phyloP scores from a whole-genome alignment of 2,113 vertebrate genomes.

The Odocoileus hemionus region DNA sequence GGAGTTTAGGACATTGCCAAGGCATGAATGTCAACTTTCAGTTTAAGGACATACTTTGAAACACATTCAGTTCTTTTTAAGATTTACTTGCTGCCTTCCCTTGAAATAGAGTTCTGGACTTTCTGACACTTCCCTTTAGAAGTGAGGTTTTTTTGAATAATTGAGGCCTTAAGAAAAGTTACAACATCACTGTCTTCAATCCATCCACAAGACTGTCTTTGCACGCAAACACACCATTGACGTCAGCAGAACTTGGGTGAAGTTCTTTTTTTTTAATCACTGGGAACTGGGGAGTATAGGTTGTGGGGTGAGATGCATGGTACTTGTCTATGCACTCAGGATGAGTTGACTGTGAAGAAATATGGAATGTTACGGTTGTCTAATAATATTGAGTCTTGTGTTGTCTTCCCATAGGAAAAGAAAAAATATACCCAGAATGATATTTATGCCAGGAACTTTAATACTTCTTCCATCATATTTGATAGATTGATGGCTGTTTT shows the following conservation, averaged over 20 bases:
- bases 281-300: slow-evolving; percentile 43
- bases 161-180: slow-evolving; percentile 52
- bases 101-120: slow-evolving; percentile 48
- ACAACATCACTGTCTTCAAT: slow-evolving; percentile 55
- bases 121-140: slow-evolving; percentile 52
- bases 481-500: slow-evolving; percentile 28
- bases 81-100: slow-evolving; percentile 29
- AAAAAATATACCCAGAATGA: slow-evolving; percentile 10
- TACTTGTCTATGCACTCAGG: neutral
- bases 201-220: slow-evolving; percentile 26
- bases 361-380: slow-evolving; percentile 26
- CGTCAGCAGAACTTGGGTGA: slow-evolving; percentile 54
- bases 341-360: neutral
- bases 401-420: slow-evolving; percentile 43
- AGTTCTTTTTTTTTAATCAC: slow-evolving; percentile 44
- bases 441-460: slow-evolving; percentile 62
- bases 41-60: neutral
- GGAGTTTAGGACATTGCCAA: neutral
- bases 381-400: slow-evolving; percentile 44
- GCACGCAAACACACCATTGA: slow-evolving; percentile 61
- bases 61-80: neutral
- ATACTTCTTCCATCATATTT: slow-evolving; percentile 38
- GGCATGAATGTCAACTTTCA: neutral
- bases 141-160: slow-evolving; percentile 62
- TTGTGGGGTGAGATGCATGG: neutral